A percentile compares a stretch with the other conserved stretches of the same genome.
These are phyloP conservation scores for Gymnocheta viridis DNA, from an alignment of 2,888 invertebrate genomes.

Conservation along the genomic window DNA sequence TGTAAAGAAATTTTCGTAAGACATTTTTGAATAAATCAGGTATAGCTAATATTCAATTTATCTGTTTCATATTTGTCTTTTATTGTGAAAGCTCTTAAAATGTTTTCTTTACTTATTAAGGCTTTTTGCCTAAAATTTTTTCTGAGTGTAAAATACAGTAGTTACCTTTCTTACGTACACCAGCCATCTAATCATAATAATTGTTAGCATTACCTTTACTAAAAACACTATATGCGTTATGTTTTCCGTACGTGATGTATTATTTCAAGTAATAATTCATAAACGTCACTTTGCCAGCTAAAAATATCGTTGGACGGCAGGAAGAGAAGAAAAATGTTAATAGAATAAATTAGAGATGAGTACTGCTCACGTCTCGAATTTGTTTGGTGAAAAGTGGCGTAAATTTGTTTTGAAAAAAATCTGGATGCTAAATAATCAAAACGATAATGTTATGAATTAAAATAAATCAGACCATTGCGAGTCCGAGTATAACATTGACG, in stretches of 20 bases:
- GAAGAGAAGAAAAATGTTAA: conserved; percentile 23
- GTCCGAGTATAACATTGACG: too few relatives aligned
- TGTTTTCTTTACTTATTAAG: too few relatives aligned
- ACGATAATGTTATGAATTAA: too few relatives aligned
- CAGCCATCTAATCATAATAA: conserved; percentile 61
- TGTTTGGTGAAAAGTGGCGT: too few relatives aligned
- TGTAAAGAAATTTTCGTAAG: too few relatives aligned
- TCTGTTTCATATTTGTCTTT: neutral
- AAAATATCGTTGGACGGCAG: neutral
- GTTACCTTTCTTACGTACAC: conserved; percentile 12
- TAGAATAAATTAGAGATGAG: conserved; percentile 13
- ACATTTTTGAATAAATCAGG: too few relatives aligned
- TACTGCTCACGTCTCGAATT: neutral
- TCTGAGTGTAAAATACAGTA: conserved; percentile 14
- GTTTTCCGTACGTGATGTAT: conserved; percentile 74
- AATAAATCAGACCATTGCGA: too few relatives aligned
- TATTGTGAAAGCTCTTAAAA: neutral
- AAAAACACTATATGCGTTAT: conserved; percentile 38
- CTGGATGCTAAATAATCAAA: too few relatives aligned
- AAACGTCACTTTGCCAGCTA: conserved; percentile 59
- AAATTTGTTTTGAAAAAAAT: too few relatives aligned
- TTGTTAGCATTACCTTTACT: conserved; percentile 62
- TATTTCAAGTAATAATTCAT: conserved; percentile 74
- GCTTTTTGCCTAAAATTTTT: neutral
- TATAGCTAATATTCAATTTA: too few relatives aligned